Evolutionary conservation across 2,797 vertebrate genomes (phyloP).

Genomic region (Fistularia commersonii): DNA sequence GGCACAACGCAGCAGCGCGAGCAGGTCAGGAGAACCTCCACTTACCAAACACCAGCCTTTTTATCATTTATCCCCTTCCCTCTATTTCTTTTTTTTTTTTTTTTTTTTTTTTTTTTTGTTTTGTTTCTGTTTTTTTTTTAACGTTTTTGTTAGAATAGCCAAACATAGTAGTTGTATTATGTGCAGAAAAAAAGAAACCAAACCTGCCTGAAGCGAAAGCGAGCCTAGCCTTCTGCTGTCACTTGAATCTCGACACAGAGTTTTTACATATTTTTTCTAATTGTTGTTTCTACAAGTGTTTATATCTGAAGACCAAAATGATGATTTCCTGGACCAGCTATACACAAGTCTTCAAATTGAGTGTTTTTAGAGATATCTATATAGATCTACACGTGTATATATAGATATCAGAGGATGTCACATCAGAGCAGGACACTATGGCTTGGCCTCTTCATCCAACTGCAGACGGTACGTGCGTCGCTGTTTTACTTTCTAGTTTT

Average conservation of each 20-base stretch:
- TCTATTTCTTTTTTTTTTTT: too few relatives aligned
- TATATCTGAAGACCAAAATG: slow-evolving; percentile 73
- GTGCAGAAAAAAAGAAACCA: background rate
- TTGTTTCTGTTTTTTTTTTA: background rate
- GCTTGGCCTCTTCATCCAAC: too few relatives aligned
- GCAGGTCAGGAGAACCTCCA: slow-evolving; percentile 21
- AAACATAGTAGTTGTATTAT: background rate
- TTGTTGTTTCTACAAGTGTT: slow-evolving; percentile 61
- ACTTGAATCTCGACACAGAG: slow-evolving; percentile 72
- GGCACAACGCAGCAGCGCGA: slow-evolving; percentile 63
- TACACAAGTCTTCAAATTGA: too few relatives aligned
- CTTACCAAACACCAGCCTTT: slow-evolving; percentile 10
- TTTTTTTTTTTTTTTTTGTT: background rate
- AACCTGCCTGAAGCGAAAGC: background rate
- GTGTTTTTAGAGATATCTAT: too few relatives aligned
- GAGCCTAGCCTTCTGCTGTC: slow-evolving; percentile 56
- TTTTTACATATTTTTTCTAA: slow-evolving; percentile 20
- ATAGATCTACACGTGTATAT: too few relatives aligned
- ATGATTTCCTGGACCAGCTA: slow-evolving; percentile 46
- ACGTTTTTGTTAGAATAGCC: background rate
- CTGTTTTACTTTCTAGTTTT: too few relatives aligned
- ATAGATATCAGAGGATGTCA: too few relatives aligned
- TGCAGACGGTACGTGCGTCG: too few relatives aligned
- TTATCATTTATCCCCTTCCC: too few relatives aligned
- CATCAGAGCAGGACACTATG: too few relatives aligned